Evolutionary conservation across 2,888 invertebrate species (phyloP).

Genomic region (Andrena praecox): DNA sequence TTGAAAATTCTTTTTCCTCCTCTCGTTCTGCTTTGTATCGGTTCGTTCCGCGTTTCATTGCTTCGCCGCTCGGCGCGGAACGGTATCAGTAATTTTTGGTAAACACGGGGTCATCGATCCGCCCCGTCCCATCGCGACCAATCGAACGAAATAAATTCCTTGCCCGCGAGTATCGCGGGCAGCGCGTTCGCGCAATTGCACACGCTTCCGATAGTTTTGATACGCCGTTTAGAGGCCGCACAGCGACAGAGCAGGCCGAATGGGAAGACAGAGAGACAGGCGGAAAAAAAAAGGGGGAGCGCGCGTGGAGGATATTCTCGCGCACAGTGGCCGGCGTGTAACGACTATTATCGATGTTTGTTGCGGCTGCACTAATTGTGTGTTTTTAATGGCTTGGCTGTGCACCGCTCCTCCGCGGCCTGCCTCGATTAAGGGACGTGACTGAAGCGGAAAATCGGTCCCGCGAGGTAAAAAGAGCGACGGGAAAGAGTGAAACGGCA

Average conservation of each 20-base stretch:
- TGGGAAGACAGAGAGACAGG: not conserved
- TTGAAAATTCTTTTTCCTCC: not conserved
- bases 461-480: constrained; percentile 4
- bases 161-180: constrained; percentile 38
- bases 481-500: constrained; percentile 15
- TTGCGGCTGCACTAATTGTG: constrained; percentile 82
- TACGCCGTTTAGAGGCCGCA: constrained; percentile 33
- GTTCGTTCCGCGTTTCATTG: constrained; percentile 3
- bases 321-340: constrained; percentile 49
- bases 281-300: not conserved
- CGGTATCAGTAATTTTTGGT: not conserved
- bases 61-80: not conserved
- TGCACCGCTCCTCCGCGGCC: constrained; percentile 71
- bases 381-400: constrained; percentile 81
- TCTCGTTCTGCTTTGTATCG: not conserved
- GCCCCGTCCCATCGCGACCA: not conserved
- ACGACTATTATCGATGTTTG: constrained; percentile 81
- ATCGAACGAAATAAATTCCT: constrained; percentile 28
- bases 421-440: constrained; percentile 72
- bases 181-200: constrained; percentile 48
- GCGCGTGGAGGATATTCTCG: constrained; percentile 5
- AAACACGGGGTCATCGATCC: constrained; percentile 20
- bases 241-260: not conserved
- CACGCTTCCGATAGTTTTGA: constrained; percentile 49
- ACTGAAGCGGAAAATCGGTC: constrained; percentile 57